Evolutionary conservation across 2,797 vertebrate species (phyloP).

Genomic region (Dryobates pubescens): DNA sequence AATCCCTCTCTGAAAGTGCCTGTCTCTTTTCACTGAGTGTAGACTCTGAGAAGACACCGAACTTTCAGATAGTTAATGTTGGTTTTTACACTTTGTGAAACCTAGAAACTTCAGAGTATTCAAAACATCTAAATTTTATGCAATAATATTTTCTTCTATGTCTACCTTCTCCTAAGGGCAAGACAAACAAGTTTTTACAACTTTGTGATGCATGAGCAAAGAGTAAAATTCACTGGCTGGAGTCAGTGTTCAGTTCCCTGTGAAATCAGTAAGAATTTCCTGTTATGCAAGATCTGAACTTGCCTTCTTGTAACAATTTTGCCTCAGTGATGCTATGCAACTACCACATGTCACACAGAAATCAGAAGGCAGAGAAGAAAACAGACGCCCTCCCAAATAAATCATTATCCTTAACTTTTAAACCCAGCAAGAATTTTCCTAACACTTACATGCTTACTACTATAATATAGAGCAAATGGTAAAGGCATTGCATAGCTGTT

Average conservation of each 20-base stretch:
- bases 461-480: background rate
- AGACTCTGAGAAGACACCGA: background rate
- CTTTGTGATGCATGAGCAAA: background rate
- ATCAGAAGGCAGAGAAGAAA: background rate
- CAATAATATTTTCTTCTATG: constrained; percentile 12
- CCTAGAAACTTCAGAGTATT: background rate
- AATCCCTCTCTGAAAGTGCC: background rate
- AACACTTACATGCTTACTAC: background rate
- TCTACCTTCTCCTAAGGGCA: background rate
- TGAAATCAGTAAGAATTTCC: background rate
- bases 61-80: background rate
- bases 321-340: background rate
- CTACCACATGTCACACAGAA: background rate
- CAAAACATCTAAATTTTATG: constrained; percentile 5
- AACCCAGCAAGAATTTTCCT: background rate
- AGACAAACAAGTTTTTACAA: background rate
- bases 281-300: background rate
- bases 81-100: background rate
- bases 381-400: background rate
- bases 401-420: constrained; percentile 2
- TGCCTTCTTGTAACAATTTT: background rate
- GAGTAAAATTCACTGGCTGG: background rate
- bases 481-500: background rate
- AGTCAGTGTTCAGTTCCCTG: background rate
- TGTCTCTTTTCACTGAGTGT: no score